Percentiles rank a stretch among this genome's conserved stretches.
phyloP scores from a whole-genome alignment of 1,140 invertebrate genomes.

The Tetramorium parvispinum region DNA sequence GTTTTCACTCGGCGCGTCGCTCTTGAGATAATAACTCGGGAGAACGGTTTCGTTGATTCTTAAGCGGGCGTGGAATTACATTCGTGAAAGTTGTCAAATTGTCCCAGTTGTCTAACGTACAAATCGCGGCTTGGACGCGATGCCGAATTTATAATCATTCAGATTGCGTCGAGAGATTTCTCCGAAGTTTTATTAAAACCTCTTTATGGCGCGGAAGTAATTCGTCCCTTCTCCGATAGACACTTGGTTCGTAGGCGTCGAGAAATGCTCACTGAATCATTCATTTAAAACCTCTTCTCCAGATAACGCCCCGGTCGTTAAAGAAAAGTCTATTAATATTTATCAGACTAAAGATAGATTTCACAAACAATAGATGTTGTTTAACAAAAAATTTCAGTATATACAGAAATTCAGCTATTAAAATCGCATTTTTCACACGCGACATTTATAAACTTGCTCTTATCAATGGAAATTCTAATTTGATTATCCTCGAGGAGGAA shows the following conservation, averaged over 20 bases:
- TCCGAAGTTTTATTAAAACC: conserved; percentile 25
- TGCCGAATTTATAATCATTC: conserved; percentile 12
- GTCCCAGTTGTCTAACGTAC: background rate
- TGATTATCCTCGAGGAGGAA: background rate
- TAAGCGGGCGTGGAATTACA: conserved; percentile 14
- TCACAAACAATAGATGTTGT: background rate
- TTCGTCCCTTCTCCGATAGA: background rate
- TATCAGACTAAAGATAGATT: background rate
- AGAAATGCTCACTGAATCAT: conserved; percentile 27
- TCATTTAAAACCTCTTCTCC: background rate
- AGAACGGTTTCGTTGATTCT: conserved; percentile 25
- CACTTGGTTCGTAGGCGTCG: conserved; percentile 7
- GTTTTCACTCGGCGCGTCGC: conserved; percentile 2
- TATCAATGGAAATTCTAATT: background rate
- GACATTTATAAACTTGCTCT: background rate
- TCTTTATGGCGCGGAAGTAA: conserved; percentile 32
- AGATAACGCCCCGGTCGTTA: background rate
- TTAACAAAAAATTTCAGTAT: background rate
- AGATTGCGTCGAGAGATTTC: conserved; percentile 17
- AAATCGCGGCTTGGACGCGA: conserved; percentile 1
- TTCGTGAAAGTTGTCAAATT: conserved; percentile 52
- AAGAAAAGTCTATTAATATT: background rate
- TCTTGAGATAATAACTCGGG: background rate
- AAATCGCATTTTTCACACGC: background rate
- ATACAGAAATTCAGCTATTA: background rate